These are phyloP conservation scores for Cyrtodaria siliqua DNA, from an alignment of 2,888 invertebrate species.

Conservation along the genomic window DNA sequence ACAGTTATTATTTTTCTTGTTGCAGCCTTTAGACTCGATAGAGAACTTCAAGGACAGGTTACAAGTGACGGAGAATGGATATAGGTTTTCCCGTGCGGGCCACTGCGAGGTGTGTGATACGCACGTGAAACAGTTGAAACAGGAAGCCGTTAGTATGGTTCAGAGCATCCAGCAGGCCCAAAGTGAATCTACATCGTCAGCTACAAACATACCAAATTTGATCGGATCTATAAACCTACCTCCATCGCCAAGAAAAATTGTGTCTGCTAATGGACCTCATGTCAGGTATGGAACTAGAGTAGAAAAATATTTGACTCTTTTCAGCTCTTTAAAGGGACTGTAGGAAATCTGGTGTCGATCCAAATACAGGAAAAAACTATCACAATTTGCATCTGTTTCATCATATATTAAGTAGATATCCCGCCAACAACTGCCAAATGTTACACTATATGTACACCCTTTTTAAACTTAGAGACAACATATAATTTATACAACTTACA, in stretches of 20 bases:
- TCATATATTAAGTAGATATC: too few relatives aligned
- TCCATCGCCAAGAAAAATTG: constrained; percentile 52
- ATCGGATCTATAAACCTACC: constrained; percentile 70
- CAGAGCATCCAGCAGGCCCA: constrained; percentile 81
- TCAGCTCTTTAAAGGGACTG: too few relatives aligned
- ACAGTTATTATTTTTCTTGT: constrained; percentile 20
- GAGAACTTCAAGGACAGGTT: constrained; percentile 74
- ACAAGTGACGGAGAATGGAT: constrained; percentile 71
- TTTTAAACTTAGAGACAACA: too few relatives aligned
- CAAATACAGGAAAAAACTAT: too few relatives aligned
- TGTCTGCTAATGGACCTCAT: constrained; percentile 41
- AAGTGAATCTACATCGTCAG: constrained; percentile 54
- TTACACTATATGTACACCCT: too few relatives aligned
- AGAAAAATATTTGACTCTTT: background rate
- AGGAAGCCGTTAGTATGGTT: constrained; percentile 81
- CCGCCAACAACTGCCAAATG: too few relatives aligned
- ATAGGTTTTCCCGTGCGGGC: constrained; percentile 67
- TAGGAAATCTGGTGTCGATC: too few relatives aligned
- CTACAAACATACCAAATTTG: constrained; percentile 70
- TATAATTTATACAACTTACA: too few relatives aligned
- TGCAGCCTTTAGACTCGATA: constrained; percentile 69
- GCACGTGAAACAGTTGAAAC: constrained; percentile 74
- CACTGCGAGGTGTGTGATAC: constrained; percentile 82
- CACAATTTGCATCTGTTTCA: too few relatives aligned
- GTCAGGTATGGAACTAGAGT: constrained; percentile 38